A percentile compares a stretch with the other conserved stretches of the same genome.
These are phyloP conservation scores for Ichneumoninae sp. DNA, from an alignment of 2,888 invertebrate genomes.

Conservation along the genomic window DNA sequence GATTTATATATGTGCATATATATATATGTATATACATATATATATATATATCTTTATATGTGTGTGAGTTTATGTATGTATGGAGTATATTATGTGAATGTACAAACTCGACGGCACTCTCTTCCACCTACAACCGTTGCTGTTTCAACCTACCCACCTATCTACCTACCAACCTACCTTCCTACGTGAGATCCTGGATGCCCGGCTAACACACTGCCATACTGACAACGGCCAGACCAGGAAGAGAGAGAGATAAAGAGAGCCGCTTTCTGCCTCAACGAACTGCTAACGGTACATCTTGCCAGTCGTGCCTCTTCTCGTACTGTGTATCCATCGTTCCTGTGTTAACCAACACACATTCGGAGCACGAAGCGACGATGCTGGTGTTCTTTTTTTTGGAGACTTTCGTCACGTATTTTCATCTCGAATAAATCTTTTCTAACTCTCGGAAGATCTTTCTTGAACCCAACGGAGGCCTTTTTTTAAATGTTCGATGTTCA, in stretches of 20 bases:
- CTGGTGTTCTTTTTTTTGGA: not conserved
- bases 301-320: constrained; percentile 59
- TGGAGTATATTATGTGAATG: not conserved
- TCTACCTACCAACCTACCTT: constrained; percentile 49
- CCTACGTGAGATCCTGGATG: constrained; percentile 75
- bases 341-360: constrained; percentile 39
- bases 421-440: not conserved
- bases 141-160: constrained; percentile 67
- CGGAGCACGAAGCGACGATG: constrained; percentile 34
- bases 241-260: constrained; percentile 54
- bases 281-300: constrained; percentile 77
- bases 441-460: not conserved
- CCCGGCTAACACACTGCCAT: constrained; percentile 80
- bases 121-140: constrained; percentile 68
- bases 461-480: not conserved
- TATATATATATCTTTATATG: not conserved
- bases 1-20: not conserved
- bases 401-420: constrained; percentile 1
- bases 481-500: not conserved
- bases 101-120: constrained; percentile 15
- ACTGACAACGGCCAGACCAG: constrained; percentile 70
- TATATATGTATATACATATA: not conserved
- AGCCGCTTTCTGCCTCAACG: constrained; percentile 62
- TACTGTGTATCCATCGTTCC: constrained; percentile 57
- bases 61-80: constrained; percentile 15